These are phyloP conservation scores for Penaeus japonicus DNA, from an alignment of 1,140 invertebrate genomes.

Conservation along the genomic window DNA sequence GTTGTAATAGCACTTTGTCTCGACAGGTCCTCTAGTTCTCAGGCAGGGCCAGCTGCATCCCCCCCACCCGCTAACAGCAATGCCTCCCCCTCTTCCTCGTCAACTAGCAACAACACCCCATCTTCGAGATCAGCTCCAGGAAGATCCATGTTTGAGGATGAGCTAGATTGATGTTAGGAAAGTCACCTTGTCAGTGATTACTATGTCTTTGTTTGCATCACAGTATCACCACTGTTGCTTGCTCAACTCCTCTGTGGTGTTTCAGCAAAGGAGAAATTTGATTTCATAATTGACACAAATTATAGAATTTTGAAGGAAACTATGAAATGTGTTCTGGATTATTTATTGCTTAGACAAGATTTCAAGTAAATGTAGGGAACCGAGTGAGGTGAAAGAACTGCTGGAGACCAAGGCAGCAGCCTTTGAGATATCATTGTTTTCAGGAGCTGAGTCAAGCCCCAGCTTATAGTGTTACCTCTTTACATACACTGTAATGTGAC, in stretches of 20 bases:
- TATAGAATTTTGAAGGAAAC: background rate
- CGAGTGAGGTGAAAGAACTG: too few species aligned
- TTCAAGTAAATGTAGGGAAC: too few species aligned
- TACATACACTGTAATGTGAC: too few species aligned
- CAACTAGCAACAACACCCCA: conserved; percentile 14
- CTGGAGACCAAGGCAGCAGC: too few species aligned
- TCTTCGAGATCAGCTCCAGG: conserved; percentile 26
- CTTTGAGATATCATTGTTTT: too few species aligned
- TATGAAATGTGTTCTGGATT: background rate
- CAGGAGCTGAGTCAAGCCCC: too few species aligned
- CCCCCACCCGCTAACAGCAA: conserved; percentile 28
- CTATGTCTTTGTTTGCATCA: conserved; percentile 25
- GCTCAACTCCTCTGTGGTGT: conserved; percentile 35
- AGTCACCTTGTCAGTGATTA: conserved; percentile 3
- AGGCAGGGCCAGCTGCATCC: conserved; percentile 10
- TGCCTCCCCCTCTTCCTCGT: conserved; percentile 20
- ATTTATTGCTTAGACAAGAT: too few species aligned
- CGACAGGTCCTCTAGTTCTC: conserved; percentile 15
- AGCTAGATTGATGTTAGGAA: conserved; percentile 48
- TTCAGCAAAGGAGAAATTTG: background rate
- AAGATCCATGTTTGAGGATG: conserved; percentile 42
- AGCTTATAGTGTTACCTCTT: too few species aligned
- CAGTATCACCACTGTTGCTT: conserved; percentile 34
- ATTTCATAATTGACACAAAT: too few species aligned
- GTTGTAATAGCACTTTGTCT: background rate